These are phyloP conservation scores for Vesta saturnalis DNA, from an alignment of 2,888 invertebrate genomes.

Conservation along the genomic window DNA sequence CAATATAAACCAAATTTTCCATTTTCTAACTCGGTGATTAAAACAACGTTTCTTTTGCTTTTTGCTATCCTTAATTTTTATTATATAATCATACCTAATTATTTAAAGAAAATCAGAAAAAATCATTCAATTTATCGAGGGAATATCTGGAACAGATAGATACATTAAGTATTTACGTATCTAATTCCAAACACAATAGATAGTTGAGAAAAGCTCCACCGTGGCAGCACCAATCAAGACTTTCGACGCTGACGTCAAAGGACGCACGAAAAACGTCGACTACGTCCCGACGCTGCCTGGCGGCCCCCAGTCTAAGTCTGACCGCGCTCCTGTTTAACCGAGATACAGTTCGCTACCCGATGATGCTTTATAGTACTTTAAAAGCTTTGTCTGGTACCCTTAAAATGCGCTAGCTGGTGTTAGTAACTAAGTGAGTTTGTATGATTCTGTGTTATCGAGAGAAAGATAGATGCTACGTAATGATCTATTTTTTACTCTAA, in stretches of 20 bases:
- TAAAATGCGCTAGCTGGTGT: slow-evolving; percentile 52
- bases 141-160: too few relatives aligned
- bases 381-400: slow-evolving; percentile 43
- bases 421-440: slow-evolving; percentile 44
- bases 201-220: slow-evolving; percentile 27
- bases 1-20: too few relatives aligned
- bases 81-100: too few relatives aligned
- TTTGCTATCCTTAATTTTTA: too few relatives aligned
- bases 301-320: slow-evolving; percentile 55
- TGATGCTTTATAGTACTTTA: slow-evolving; percentile 23
- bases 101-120: too few relatives aligned
- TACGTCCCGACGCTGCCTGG: slow-evolving; percentile 55
- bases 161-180: not conserved
- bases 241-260: slow-evolving; percentile 45
- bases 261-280: slow-evolving; percentile 39
- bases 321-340: slow-evolving; percentile 48
- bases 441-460: slow-evolving; percentile 37
- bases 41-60: too few relatives aligned
- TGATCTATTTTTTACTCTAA: slow-evolving; percentile 29
- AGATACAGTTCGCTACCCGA: slow-evolving; percentile 52
- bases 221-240: slow-evolving; percentile 38
- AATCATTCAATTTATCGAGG: too few relatives aligned
- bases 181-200: not conserved
- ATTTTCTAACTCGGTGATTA: too few relatives aligned
- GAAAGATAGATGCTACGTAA: slow-evolving; percentile 28